Evolutionary conservation across 2,888 invertebrate genomes (phyloP).

Genomic region (Pterobdella sp.): DNA sequence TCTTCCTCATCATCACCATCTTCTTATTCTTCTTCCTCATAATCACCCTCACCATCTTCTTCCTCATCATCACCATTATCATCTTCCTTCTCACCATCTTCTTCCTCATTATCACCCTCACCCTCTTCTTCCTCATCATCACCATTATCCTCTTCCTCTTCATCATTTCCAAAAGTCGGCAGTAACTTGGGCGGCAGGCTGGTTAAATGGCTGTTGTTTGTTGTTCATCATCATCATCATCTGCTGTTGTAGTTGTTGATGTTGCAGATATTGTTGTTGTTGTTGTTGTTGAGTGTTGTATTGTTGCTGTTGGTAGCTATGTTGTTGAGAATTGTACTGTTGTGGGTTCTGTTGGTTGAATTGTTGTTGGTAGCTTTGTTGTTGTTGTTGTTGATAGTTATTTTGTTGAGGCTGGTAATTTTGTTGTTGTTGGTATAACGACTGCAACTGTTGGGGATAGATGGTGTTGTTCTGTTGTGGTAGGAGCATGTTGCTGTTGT

Average conservation of each 20-base stretch:
- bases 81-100: too few species aligned
- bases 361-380: not conserved
- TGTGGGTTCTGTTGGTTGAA: not conserved
- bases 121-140: too few species aligned
- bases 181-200: not conserved
- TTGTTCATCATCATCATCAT: not conserved
- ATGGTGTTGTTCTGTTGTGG: not conserved
- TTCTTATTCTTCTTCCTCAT: too few species aligned
- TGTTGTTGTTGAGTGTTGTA: not conserved
- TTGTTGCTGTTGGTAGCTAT: not conserved
- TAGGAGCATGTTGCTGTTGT: constrained; percentile 9
- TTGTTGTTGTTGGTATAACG: constrained; percentile 20
- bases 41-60: too few species aligned
- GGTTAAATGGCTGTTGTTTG: not conserved
- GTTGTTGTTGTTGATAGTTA: not conserved
- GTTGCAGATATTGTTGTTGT: not conserved
- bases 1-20: too few species aligned
- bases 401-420: constrained; percentile 4
- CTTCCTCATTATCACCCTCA: too few species aligned
- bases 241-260: constrained; percentile 3
- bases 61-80: too few species aligned
- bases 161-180: constrained; percentile 22
- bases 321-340: not conserved
- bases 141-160: too few species aligned
- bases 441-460: not conserved